Evolutionary conservation across 2,113 vertebrate genomes (phyloP), one percentile per base, ranked within the genome.

Genomic region (Lontra canadensis): DNA sequence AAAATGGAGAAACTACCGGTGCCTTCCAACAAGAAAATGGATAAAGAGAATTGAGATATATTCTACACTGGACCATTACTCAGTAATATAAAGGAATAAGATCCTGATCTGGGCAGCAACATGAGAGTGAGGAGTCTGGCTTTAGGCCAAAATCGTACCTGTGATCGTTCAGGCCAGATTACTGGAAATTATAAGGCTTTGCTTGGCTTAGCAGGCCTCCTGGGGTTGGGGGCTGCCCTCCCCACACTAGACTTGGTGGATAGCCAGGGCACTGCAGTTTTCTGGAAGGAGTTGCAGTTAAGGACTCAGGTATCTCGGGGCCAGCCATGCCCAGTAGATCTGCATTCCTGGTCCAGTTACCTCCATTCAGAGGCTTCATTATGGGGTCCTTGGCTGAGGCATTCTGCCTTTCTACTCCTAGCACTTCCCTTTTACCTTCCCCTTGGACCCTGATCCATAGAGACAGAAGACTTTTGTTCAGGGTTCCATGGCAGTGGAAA

Each of bases 241-340:
- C 52, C 18, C 34, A 49, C 65, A 96, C 2, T 11, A 73, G 59
- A 29, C 23, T 47, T 55, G 17, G 26, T 81, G 8, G 6, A 74
- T 2, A 81, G 39, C 2, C 18, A 20, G 17, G 1, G 26, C 3
- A 1, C 20, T 59, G 20, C 34, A 76, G 0, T 36, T 91, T 93
- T 69, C 55, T 57, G 21, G 26, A 87, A 14, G 25, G 8, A 31
- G 13, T 23, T 81, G 4, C 5, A 15, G 8, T 67, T 20, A 44
- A 11, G 36, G 20, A 74, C 7, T 34, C 21, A 39, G 25, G 14
- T 7, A 21, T 1, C 1, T 3, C 17, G 9, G 7, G 36, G 6
- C 18, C 21, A 55, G 36, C 29, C 76, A 59, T 4, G 3, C 23
- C 74, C 4, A 8, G 25, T 4, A 7, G 3, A 18, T 9, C 6